Conservation (phyloP, 2,797 vertebrate species). For the Artibeus lituratus region DNA sequence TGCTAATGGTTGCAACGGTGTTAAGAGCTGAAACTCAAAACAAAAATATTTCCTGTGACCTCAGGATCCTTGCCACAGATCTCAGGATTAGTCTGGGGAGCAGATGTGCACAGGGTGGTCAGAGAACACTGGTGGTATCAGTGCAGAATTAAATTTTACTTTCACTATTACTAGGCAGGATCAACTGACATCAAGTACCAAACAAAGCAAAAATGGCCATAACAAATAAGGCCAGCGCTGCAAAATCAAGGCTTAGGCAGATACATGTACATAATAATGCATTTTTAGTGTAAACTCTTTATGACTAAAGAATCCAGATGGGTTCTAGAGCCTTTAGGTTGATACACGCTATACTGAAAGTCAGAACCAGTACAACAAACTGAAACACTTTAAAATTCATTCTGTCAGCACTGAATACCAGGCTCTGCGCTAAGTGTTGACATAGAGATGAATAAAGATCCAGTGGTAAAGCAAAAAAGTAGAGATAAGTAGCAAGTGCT, state of each 20-base stretch:
- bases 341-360: background rate
- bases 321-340: background rate
- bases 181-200: constrained; percentile 13
- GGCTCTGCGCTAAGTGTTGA: background rate
- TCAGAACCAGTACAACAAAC: background rate
- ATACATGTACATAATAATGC: background rate
- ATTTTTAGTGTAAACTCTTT: constrained; percentile 32
- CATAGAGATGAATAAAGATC: background rate
- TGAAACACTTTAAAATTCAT: constrained; percentile 3
- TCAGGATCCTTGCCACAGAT: background rate
- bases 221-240: background rate
- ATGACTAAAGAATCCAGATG: background rate
- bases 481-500: background rate
- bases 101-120: background rate
- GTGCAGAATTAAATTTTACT: constrained; percentile 50
- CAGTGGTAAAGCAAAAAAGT: background rate
- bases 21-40: constrained; percentile 45
- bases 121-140: constrained; percentile 17
- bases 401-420: constrained; percentile 13
- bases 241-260: background rate
- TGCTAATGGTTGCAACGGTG: constrained; percentile 3
- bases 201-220: constrained; percentile 7
- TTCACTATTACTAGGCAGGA: constrained; percentile 43
- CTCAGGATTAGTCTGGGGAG: background rate
- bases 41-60: constrained; percentile 4